Evolutionary conservation across 2,888 invertebrate genomes (phyloP), one percentile per base, ranked within the genome.

Genomic region (Sipha maydis): DNA sequence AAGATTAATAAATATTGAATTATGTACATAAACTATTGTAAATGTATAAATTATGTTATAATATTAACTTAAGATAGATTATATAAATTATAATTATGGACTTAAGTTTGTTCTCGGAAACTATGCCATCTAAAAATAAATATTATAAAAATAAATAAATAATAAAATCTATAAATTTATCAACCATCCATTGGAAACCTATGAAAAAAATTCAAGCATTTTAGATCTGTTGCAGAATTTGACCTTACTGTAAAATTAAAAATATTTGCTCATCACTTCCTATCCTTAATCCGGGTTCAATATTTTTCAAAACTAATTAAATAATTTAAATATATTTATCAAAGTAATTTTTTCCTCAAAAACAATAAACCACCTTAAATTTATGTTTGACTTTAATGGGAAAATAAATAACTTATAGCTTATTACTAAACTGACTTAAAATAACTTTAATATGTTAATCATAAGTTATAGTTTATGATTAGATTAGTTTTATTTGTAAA

Each of bases 361-460:
- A 76, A 76, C 84, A 85, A 85, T 85, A 85, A 85, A 77, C 84
- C 84, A 85, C 67, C 76, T 67, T 31, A 17, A 54, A 84, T 41
- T 0, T 17, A 83, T 14, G 1, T 71, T 54, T 25, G 31, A 79
- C 14, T 11, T 34, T 14, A 34, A 25, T 56, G 14, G 7, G 8
- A 3, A n/a, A 79, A 79, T 34, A 5, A 7, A 9, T 31, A 21
- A 71, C 25, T 14, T 14, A 11, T 48, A 48, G 14, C 1, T 61
- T 61, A 61, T 61, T 25, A 79, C 14, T n/a, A 56, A 54, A 48
- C 25, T 7, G 31, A 21, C 28, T 48, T 71, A 48, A 28, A 34
- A 48, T 25, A 71, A 25, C 21, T 14, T 21, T 3, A 79, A 31
- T 79, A 34, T 48, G 48, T 48, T n/a, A 31, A 71, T 83, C n/a